Evolutionary conservation across 2,888 invertebrate species (phyloP).

Genomic region (Pegoplata infirma): DNA sequence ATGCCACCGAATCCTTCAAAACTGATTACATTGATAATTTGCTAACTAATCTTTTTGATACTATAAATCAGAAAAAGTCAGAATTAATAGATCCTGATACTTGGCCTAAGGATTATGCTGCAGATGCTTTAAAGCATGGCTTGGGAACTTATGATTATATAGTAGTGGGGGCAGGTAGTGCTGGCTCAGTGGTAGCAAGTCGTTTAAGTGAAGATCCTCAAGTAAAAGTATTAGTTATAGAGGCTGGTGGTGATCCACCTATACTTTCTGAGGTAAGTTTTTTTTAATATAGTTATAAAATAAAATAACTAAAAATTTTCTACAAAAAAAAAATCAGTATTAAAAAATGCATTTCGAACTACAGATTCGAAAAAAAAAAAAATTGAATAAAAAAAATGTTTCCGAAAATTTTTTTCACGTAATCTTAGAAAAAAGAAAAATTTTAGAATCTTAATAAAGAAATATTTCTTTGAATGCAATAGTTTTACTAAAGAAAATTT

Average conservation of each 20-base stretch:
- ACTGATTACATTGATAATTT: conserved; percentile 59
- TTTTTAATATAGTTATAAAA: too few relatives aligned
- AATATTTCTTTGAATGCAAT: too few relatives aligned
- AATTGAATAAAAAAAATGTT: too few relatives aligned
- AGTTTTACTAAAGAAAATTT: too few relatives aligned
- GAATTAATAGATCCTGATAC: conserved; percentile 78
- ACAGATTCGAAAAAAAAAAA: too few relatives aligned
- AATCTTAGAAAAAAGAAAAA: too few relatives aligned
- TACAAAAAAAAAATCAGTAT: too few relatives aligned
- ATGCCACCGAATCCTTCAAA: background rate
- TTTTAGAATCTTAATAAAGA: too few relatives aligned
- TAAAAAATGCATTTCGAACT: too few relatives aligned
- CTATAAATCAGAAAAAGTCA: conserved; percentile 73
- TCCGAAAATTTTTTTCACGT: too few relatives aligned
- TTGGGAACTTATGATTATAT: conserved; percentile 79
- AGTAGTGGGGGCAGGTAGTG: conserved; percentile 82
- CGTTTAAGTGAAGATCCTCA: conserved; percentile 85
- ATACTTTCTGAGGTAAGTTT: conserved; percentile 78
- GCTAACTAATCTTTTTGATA: conserved; percentile 62
- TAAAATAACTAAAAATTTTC: too few relatives aligned
- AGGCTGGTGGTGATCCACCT: conserved; percentile 85
- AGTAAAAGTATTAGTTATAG: conserved; percentile 87
- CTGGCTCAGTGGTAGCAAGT: conserved; percentile 82
- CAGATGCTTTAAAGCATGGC: conserved; percentile 31
- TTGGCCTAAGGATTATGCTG: conserved; percentile 80